Evolutionary conservation across 2,113 vertebrate species (phyloP).

Genomic region (Sminthopsis crassicaudata): DNA sequence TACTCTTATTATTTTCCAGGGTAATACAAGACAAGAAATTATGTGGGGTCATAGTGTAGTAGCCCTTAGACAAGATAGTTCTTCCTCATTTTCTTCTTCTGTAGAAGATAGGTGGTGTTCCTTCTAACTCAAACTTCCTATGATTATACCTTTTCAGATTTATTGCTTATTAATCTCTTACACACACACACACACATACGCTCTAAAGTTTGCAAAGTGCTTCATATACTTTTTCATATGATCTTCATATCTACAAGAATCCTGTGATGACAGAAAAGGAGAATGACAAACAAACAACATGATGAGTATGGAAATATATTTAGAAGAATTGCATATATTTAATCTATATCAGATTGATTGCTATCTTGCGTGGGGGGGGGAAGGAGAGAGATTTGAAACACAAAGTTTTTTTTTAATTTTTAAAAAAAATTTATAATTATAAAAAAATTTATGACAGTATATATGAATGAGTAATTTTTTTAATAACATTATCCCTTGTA

Average conservation of each 20-base stretch:
- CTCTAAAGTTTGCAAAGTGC: not conserved
- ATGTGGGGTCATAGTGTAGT: not conserved
- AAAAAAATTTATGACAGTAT: too few relatives aligned
- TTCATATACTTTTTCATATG: not conserved
- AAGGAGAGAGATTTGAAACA: too few relatives aligned
- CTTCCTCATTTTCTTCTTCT: not conserved
- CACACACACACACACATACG: too few relatives aligned
- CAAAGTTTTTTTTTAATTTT: too few relatives aligned
- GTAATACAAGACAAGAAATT: not conserved
- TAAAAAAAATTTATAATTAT: too few relatives aligned
- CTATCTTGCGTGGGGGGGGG: too few relatives aligned
- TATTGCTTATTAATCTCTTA: not conserved
- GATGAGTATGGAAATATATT: too few relatives aligned
- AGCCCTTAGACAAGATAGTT: not conserved
- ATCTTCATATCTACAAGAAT: not conserved
- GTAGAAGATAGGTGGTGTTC: not conserved
- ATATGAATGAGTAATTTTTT: too few relatives aligned
- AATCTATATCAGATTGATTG: too few relatives aligned
- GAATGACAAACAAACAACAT: not conserved
- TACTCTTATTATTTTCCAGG: not conserved
- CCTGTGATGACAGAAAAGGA: not conserved
- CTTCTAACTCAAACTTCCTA: too few relatives aligned
- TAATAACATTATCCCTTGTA: too few relatives aligned
- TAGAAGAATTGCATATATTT: too few relatives aligned
- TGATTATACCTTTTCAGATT: not conserved